Evolutionary conservation across 2,113 vertebrate genomes (phyloP).

Genomic region (Balaeniceps rex): DNA sequence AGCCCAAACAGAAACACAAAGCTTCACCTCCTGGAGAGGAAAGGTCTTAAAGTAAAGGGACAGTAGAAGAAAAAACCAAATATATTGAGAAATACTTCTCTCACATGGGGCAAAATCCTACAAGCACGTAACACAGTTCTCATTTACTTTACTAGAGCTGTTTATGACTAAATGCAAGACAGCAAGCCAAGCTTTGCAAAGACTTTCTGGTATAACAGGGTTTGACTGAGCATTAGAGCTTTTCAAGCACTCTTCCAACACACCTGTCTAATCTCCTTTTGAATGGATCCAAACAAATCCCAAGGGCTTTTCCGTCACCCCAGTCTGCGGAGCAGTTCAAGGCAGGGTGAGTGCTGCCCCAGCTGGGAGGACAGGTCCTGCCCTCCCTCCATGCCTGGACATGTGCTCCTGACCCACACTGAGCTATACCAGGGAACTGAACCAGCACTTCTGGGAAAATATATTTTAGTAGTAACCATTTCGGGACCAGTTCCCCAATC

Average conservation of each 20-base stretch:
- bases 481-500: not conserved
- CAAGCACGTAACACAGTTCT: not conserved
- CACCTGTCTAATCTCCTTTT: not conserved
- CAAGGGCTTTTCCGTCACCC: not conserved
- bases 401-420: rapidly evolving
- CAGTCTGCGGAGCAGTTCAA: not conserved
- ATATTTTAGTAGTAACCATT: not conserved
- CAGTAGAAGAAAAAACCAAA: not conserved
- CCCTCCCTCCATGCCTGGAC: too few species aligned
- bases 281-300: not conserved
- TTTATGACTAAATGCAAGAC: not conserved
- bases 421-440: not conserved
- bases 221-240: not conserved
- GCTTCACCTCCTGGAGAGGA: not conserved
- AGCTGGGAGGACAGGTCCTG: rapidly evolving
- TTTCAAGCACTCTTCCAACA: not conserved
- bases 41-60: not conserved
- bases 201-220: not conserved
- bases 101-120: not conserved
- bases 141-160: not conserved
- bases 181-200: not conserved
- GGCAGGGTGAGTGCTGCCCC: not conserved
- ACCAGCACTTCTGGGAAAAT: not conserved
- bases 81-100: not conserved
- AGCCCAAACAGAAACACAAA: not conserved